Conservation (phyloP, 1,140 invertebrate genomes). For the Zaprionus vittiger region DNA sequence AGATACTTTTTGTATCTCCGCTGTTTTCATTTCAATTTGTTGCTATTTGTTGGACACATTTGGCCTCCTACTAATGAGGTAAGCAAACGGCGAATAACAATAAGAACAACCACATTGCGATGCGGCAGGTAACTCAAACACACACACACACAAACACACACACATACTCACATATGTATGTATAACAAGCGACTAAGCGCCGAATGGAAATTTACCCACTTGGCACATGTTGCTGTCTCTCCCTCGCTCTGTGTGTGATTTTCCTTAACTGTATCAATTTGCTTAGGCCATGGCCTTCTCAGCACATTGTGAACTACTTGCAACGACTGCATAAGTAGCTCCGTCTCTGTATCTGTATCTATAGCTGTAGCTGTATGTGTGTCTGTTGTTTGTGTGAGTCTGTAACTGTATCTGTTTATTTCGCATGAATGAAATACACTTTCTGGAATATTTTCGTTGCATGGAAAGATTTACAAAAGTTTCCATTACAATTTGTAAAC, state of each 20-base stretch:
- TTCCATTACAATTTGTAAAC: conserved; percentile 76
- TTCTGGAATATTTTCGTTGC: conserved; percentile 50
- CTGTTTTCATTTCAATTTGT: conserved; percentile 35
- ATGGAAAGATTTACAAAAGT: conserved; percentile 74
- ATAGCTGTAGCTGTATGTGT: not conserved
- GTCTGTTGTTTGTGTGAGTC: conserved; percentile 4
- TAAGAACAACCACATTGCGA: conserved; percentile 26
- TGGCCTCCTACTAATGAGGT: conserved; percentile 61
- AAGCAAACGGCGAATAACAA: conserved; percentile 54
- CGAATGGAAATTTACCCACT: conserved; percentile 76
- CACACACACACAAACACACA: not conserved
- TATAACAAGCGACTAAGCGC: conserved; percentile 23
- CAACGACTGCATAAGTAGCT: conserved; percentile 20
- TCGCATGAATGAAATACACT: conserved; percentile 47
- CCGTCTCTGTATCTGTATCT: conserved; percentile 1
- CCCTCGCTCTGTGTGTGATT: conserved; percentile 15
- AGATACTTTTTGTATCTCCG: conserved; percentile 33
- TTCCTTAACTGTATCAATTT: conserved; percentile 39
- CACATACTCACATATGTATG: conserved; percentile 4
- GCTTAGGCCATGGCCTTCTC: conserved; percentile 37
- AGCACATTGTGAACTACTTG: conserved; percentile 28
- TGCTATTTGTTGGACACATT: conserved; percentile 53
- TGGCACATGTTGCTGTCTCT: conserved; percentile 54
- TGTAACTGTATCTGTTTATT: conserved; percentile 40
- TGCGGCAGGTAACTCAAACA: conserved; percentile 5